Evolutionary conservation across 2,113 vertebrate species (phyloP), one percentile per base, ranked within the genome.

Genomic region (Eulemur macaco): DNA sequence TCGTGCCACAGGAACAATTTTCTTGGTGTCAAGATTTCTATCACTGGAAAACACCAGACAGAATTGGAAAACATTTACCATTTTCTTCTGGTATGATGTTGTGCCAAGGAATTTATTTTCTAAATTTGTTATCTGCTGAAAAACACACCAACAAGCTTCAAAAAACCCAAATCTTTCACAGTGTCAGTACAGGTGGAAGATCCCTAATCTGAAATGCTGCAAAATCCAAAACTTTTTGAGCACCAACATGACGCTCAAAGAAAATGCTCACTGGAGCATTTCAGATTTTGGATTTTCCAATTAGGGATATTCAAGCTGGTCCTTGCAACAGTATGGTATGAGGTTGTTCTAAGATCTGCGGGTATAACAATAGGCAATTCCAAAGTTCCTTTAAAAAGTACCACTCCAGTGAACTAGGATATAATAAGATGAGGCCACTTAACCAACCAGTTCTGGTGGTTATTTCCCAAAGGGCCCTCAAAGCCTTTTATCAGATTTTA

Each of bases 151-250:
- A 8, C 47, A 25, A 89, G 47, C 68, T 83, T 89, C 18, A 84
- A 34, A 93, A 92, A 87, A 56, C 58, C 47, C 69, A 95, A 82
- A 85, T 84, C 34, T 47, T 86, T 94, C 71, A 52, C 27, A 52
- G 45, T 13, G 29, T 69, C 85, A 87, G 9, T 25, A 34, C 29
- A 66, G 63, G 11, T 63, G 10, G 60, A 63, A 10, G 25, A 63
- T 63, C 60, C 60, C 60, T 63, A 63, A 63, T 29, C 60, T 63
- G 60, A 63, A 29, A 63, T 34, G 31, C 63, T 66, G 13, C 63
- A 66, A 66, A 66, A 66, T 66, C 63, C 3, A 13, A 34, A 66
- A 66, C 21, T 66, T 34, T 15, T 15, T 34, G 31, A 66, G 31
- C 9, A 66, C 14, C 63, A 66, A 14, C 63, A 34, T 15, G 12